Percentiles rank a stretch among this genome's conserved stretches.
Evolutionary conservation across 2,113 vertebrate genomes (phyloP).

Genomic region (Neolamprologus variostigma): DNA sequence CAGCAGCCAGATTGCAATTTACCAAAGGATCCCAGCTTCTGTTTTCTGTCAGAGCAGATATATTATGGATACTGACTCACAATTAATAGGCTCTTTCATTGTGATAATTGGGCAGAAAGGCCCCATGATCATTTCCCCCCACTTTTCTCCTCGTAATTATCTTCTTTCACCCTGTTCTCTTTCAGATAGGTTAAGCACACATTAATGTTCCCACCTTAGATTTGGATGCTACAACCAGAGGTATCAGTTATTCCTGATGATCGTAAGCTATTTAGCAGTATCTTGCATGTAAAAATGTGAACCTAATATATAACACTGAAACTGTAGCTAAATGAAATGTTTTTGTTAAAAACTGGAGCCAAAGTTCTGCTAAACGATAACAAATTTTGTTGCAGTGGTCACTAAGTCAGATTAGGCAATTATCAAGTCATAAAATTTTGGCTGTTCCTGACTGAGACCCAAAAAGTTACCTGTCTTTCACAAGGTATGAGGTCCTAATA

Average conservation of each 20-base stretch:
- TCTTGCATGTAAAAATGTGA: neutral
- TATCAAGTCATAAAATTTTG: neutral
- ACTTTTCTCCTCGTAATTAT: neutral
- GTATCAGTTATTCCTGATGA: neutral
- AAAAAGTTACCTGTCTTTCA: neutral
- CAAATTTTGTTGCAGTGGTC: neutral
- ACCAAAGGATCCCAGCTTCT: neutral
- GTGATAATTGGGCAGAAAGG: neutral
- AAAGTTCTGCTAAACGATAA: neutral
- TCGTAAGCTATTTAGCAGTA: neutral
- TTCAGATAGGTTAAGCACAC: neutral
- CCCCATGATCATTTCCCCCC: neutral
- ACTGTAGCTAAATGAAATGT: neutral
- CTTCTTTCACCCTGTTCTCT: neutral
- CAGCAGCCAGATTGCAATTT: neutral
- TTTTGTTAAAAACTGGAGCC: neutral
- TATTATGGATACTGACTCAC: constrained; percentile 15
- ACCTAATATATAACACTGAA: neutral
- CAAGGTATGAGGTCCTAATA: neutral
- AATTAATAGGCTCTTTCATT: constrained; percentile 12
- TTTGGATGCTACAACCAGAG: neutral
- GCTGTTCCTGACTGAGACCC: neutral
- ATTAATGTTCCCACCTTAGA: neutral
- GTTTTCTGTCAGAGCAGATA: constrained; percentile 11
- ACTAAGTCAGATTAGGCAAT: neutral